Evolutionary conservation across 2,797 vertebrate species (phyloP).

Genomic region (Myoxocephalus aenaeus): DNA sequence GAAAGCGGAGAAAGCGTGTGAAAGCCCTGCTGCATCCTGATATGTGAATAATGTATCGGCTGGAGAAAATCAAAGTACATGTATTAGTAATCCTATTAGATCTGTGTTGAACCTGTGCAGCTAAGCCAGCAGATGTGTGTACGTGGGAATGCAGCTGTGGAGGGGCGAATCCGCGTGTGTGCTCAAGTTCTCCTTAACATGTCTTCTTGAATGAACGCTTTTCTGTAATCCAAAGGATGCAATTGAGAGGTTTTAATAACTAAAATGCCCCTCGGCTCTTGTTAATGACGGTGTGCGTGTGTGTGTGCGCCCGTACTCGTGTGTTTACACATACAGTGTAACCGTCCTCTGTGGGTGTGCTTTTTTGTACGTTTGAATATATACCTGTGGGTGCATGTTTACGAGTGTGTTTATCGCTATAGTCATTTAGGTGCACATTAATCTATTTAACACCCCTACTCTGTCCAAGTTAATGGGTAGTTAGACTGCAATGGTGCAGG

Average conservation of each 20-base stretch:
- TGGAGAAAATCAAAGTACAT: constrained; percentile 32
- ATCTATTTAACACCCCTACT: constrained; percentile 71
- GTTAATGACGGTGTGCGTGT: constrained; percentile 44
- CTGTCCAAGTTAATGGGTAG: constrained; percentile 74
- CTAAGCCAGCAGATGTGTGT: constrained; percentile 35
- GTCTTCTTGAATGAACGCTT: constrained; percentile 40
- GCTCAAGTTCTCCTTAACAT: constrained; percentile 33
- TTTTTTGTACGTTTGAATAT: constrained; percentile 43
- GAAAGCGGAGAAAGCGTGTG: constrained; percentile 47
- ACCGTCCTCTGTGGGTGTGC: constrained; percentile 29
- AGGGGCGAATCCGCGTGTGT: constrained; percentile 4
- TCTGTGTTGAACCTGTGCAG: constrained; percentile 5
- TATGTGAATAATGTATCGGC: constrained; percentile 44
- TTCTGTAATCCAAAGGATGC: constrained; percentile 50
- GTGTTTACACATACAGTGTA: constrained; percentile 40
- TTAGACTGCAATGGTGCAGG: constrained; percentile 75
- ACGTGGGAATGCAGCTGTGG: background rate
- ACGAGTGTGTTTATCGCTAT: constrained; percentile 73
- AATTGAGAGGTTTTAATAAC: constrained; percentile 66
- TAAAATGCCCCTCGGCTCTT: constrained; percentile 59
- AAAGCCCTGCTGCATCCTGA: constrained; percentile 51
- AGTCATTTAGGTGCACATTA: constrained; percentile 72
- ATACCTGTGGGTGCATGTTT: constrained; percentile 75
- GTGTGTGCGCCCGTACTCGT: constrained; percentile 5
- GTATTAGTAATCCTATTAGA: constrained; percentile 42